phyloP scores from a whole-genome alignment of 2,113 vertebrate species.

The Glareola pratincola region DNA sequence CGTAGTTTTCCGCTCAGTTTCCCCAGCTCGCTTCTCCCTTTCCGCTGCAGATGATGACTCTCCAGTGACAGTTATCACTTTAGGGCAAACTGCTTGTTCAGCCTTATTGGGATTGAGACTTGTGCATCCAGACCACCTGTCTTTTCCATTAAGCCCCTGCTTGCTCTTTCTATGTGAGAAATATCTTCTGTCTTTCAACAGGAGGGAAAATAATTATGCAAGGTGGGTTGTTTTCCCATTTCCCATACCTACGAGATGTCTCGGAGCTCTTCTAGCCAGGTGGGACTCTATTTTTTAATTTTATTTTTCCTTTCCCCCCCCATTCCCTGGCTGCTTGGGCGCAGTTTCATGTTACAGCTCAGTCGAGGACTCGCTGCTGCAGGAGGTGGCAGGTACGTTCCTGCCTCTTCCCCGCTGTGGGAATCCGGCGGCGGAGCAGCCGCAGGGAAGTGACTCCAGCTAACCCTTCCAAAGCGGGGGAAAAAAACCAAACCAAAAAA shows the following conservation, averaged over 20 bases:
- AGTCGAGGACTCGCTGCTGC: not conserved
- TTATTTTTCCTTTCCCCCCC: rapidly evolving
- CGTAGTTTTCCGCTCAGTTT: not conserved
- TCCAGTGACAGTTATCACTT: not conserved
- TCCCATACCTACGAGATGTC: not conserved
- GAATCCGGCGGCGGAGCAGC: not conserved
- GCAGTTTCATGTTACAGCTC: slow-evolving; percentile 19
- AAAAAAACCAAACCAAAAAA: no score
- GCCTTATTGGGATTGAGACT: not conserved
- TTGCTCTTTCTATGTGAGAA: not conserved
- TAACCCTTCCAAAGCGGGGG: not conserved
- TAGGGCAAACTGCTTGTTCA: not conserved
- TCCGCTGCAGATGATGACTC: not conserved
- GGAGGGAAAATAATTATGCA: slow-evolving; percentile 29
- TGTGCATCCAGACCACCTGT: not conserved
- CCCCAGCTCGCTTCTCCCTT: not conserved
- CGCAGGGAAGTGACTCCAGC: not conserved
- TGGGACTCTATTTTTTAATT: not conserved
- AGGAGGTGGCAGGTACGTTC: slow-evolving; percentile 54
- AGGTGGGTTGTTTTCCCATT: not conserved
- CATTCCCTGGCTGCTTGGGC: not conserved
- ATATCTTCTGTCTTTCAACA: slow-evolving; percentile 37
- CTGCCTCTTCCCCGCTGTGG: not conserved
- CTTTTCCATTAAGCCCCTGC: slow-evolving; percentile 48
- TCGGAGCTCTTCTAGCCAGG: not conserved